Conservation (phyloP, 1,140 invertebrate species). For the Acromyrmex charruanus region DNA sequence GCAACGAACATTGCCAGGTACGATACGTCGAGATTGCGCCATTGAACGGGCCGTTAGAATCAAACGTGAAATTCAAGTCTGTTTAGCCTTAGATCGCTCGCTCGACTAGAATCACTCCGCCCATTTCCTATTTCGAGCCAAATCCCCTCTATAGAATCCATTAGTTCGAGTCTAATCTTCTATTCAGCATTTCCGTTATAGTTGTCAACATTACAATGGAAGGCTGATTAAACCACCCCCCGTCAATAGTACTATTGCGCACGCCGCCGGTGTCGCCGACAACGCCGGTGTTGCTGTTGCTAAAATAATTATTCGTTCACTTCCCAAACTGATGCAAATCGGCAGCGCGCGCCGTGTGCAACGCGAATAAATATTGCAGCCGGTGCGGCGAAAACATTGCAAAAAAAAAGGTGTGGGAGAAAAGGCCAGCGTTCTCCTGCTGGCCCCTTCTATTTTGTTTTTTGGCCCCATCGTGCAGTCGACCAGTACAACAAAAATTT, state of each 20-base stretch:
- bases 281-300: constrained; percentile 38
- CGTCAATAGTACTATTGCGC: constrained; percentile 40
- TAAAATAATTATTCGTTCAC: constrained; percentile 64
- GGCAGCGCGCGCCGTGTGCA: constrained; percentile 25
- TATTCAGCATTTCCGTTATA: constrained; percentile 76
- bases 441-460: constrained; percentile 46
- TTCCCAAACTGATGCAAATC: constrained; percentile 62
- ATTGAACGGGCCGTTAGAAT: constrained; percentile 47
- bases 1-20: neutral
- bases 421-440: neutral
- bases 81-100: constrained; percentile 68
- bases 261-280: constrained; percentile 23
- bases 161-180: constrained; percentile 78
- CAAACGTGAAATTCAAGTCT: constrained; percentile 67
- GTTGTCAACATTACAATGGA: constrained; percentile 73
- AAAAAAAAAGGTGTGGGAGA: neutral
- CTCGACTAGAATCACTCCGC: constrained; percentile 47
- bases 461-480: constrained; percentile 29
- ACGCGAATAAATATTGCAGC: constrained; percentile 44
- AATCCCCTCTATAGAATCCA: constrained; percentile 59
- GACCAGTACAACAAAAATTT: constrained; percentile 45
- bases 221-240: constrained; percentile 73
- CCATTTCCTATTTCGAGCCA: constrained; percentile 60
- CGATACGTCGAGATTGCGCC: constrained; percentile 10
- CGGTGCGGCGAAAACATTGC: constrained; percentile 50